Percentiles rank a stretch among this genome's conserved stretches.
Evolutionary conservation across 2,113 vertebrate genomes (phyloP).

Genomic region (Entosphenus tridentatus): DNA sequence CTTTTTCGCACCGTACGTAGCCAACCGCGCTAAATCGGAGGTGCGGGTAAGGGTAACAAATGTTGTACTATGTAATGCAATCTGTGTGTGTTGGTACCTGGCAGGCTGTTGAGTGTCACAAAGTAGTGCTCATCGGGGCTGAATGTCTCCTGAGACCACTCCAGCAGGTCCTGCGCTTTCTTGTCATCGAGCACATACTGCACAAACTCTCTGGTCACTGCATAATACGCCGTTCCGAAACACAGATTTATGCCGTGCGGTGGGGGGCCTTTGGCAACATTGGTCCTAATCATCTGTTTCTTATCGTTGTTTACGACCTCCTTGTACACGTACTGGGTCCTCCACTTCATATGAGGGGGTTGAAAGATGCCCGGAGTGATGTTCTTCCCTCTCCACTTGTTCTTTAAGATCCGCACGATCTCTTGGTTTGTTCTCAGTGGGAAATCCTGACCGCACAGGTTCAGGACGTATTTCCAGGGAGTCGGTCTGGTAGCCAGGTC

Average conservation of each 20-base stretch:
- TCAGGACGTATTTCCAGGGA: slow-evolving; percentile 21
- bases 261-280: slow-evolving; percentile 9
- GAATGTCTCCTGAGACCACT: slow-evolving; percentile 23
- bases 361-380: slow-evolving; percentile 18
- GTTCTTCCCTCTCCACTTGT: slow-evolving; percentile 13
- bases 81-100: slow-evolving; percentile 16
- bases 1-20: background rate
- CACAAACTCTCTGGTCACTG: slow-evolving; percentile 14
- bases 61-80: background rate
- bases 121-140: slow-evolving; percentile 30
- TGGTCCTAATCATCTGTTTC: slow-evolving; percentile 14
- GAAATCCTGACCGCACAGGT: slow-evolving; percentile 28
- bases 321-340: slow-evolving; percentile 17
- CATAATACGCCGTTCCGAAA: slow-evolving; percentile 21
- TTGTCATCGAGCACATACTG: slow-evolving; percentile 15
- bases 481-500: slow-evolving; percentile 11
- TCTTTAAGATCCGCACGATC: slow-evolving; percentile 18
- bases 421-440: slow-evolving; percentile 26
- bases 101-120: slow-evolving; percentile 26
- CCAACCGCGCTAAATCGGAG: background rate
- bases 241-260: slow-evolving; percentile 22
- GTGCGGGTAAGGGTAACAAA: background rate
- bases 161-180: slow-evolving; percentile 16
- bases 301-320: slow-evolving; percentile 10
- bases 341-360: background rate